These are phyloP conservation scores for Halocynthia roretzi DNA, from an alignment of 23 tunicate genomes.

Conservation along the genomic window DNA sequence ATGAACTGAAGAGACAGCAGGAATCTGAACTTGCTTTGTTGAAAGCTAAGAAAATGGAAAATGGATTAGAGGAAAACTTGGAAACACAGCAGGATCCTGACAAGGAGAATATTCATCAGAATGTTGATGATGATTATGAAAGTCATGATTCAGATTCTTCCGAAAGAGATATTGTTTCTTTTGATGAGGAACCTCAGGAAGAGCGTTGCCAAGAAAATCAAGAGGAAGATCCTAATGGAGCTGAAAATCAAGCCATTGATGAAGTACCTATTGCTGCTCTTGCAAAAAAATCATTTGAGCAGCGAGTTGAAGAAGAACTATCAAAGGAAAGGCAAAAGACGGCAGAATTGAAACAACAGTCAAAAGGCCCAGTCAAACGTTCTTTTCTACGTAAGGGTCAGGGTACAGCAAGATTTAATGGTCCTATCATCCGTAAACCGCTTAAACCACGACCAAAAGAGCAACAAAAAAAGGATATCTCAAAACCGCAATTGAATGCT, in stretches of 20 bases:
- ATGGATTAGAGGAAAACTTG: not conserved
- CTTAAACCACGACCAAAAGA: no score
- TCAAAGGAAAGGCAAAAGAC: not conserved
- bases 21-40: constrained; percentile 59
- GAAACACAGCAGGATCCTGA: not conserved
- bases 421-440: constrained; percentile 49
- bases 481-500: no score
- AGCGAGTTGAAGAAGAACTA: constrained; percentile 60
- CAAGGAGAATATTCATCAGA: not conserved
- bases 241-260: constrained; percentile 35
- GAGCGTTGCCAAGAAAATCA: not conserved
- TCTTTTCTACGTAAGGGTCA: constrained; percentile 83
- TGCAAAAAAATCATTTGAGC: constrained; percentile 68
- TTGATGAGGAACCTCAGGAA: not conserved
- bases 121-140: constrained; percentile 18
- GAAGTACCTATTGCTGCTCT: constrained; percentile 61
- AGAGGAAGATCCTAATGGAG: not conserved
- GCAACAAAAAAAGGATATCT: no score
- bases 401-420: constrained; percentile 89
- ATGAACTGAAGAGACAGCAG: constrained; percentile 70
- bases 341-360: not conserved
- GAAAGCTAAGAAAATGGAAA: constrained; percentile 29
- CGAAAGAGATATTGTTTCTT: not conserved
- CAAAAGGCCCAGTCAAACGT: constrained; percentile 38
- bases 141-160: not conserved